These are phyloP conservation scores for Nothocercus julius DNA, from an alignment of 2,113 vertebrate genomes.

Conservation along the genomic window DNA sequence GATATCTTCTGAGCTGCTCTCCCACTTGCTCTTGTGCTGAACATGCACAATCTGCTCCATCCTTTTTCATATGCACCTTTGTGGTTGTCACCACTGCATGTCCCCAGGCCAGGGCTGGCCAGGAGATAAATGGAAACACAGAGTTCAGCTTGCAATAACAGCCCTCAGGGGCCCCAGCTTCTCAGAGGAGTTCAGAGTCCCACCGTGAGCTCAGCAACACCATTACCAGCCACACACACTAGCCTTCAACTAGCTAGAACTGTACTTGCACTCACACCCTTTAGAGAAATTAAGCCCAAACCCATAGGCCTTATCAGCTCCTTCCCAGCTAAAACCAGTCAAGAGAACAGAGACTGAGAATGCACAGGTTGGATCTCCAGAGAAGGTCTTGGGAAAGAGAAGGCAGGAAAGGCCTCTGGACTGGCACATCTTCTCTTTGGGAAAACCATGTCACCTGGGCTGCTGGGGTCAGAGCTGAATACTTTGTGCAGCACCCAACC, in stretches of 20 bases:
- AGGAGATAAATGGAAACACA: not conserved
- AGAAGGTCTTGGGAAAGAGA: not conserved
- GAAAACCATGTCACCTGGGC: not conserved
- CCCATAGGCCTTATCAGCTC: not conserved
- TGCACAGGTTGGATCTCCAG: not conserved
- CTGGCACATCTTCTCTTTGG: not conserved
- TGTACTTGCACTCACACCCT: not conserved
- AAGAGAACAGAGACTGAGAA: not conserved
- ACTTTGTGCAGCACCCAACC: not conserved
- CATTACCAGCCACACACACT: not conserved
- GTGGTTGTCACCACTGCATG: not conserved
- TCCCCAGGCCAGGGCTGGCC: not conserved
- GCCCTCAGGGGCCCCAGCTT: not conserved
- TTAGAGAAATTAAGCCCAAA: not conserved
- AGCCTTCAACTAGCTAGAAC: not conserved
- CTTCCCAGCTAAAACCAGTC: not conserved
- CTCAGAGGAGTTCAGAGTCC: not conserved
- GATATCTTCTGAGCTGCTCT: not conserved
- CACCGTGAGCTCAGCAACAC: not conserved
- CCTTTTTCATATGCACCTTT: not conserved
- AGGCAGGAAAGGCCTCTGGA: not conserved
- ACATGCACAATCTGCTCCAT: not conserved
- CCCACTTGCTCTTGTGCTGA: not conserved
- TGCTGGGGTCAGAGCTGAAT: not conserved
- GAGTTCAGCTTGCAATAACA: not conserved